Evolutionary conservation across 2,888 invertebrate species (phyloP).

Genomic region (Elegia similella): DNA sequence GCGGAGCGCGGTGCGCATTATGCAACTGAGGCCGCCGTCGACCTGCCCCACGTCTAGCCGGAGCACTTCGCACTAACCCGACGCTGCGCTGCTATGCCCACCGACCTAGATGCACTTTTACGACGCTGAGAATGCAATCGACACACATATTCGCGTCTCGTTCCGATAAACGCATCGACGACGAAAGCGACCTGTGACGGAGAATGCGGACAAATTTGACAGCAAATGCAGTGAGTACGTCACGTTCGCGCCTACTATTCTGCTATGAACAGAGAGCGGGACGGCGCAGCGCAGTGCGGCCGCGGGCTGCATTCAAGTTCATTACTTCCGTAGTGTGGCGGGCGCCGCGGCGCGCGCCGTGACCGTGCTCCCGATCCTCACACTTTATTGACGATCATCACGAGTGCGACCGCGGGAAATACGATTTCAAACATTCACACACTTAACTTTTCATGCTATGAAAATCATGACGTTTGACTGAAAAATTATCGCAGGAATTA

Average conservation of each 20-base stretch:
- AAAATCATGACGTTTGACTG: background rate
- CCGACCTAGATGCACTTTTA: conserved; percentile 81
- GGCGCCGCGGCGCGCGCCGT: conserved; percentile 60
- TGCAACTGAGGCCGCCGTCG: conserved; percentile 62
- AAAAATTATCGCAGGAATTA: background rate
- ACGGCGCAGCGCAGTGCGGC: conserved; percentile 61
- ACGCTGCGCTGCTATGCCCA: conserved; percentile 64
- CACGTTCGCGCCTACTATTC: conserved; percentile 70
- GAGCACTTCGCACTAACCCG: conserved; percentile 71
- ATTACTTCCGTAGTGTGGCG: conserved; percentile 79
- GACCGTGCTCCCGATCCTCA: conserved; percentile 65
- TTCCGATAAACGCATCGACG: conserved; percentile 81
- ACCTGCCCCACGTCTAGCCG: conserved; percentile 77
- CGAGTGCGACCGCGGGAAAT: conserved; percentile 26
- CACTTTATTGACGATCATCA: conserved; percentile 42
- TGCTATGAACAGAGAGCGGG: conserved; percentile 62
- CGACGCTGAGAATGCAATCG: conserved; percentile 78
- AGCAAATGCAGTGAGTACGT: conserved; percentile 76
- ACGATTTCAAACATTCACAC: conserved; percentile 5
- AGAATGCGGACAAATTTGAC: conserved; percentile 79
- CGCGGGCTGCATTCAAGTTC: conserved; percentile 80
- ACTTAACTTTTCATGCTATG: background rate
- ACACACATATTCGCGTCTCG: conserved; percentile 81
- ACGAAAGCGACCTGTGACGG: conserved; percentile 80
- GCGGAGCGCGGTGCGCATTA: conserved; percentile 63